These are phyloP conservation scores for Phenacoccus solenopsis DNA, from an alignment of 1,140 invertebrate species.

Conservation along the genomic window DNA sequence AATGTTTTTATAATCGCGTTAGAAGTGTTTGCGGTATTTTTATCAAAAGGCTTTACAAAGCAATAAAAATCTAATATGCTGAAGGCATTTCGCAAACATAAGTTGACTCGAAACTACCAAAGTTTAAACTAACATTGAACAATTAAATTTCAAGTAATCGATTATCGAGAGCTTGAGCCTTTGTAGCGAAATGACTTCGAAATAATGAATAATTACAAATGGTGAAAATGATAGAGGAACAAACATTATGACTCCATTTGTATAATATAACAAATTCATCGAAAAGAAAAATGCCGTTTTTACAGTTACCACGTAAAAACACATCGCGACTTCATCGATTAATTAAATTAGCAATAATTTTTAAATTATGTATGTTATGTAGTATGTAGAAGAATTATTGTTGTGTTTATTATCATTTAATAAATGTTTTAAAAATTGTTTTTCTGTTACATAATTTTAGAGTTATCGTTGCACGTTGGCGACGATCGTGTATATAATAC, in stretches of 20 bases:
- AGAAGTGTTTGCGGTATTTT: too few species aligned
- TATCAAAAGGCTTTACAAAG: too few species aligned
- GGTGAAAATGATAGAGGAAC: neutral
- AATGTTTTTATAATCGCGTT: too few species aligned
- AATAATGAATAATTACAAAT: neutral
- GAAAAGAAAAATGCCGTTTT: neutral
- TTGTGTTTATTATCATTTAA: constrained; percentile 16
- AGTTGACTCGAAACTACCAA: too few species aligned
- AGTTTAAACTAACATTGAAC: too few species aligned
- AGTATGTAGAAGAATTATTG: constrained; percentile 13
- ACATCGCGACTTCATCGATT: neutral
- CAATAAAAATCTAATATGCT: too few species aligned
- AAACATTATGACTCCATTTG: neutral
- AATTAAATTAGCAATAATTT: constrained; percentile 16
- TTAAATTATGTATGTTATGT: constrained; percentile 14
- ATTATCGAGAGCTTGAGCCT: too few species aligned
- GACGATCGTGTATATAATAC: too few species aligned
- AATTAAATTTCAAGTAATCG: too few species aligned
- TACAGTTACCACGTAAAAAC: neutral
- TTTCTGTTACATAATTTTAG: neutral
- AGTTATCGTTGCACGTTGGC: neutral
- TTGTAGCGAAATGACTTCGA: neutral
- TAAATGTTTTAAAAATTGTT: constrained; percentile 11
- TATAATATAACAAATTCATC: neutral
- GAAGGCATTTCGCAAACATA: too few species aligned